Conservation (phyloP, 2,888 invertebrate genomes). For the Pemphredon lugubris region DNA sequence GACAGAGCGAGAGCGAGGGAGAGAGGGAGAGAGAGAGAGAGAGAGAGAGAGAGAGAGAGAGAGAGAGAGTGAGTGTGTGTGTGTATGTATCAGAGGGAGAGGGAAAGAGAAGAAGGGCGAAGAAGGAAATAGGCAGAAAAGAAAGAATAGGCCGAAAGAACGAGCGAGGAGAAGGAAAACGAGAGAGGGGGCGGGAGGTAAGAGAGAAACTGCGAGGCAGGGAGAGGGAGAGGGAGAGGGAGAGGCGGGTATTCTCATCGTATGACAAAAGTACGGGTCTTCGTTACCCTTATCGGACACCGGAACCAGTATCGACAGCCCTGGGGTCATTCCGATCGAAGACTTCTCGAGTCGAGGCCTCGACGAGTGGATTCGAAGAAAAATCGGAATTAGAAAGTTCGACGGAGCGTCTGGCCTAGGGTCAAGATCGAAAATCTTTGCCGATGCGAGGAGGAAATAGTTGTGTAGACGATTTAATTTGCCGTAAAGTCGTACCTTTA, state of each 20-base stretch:
- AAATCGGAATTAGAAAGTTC: conserved; percentile 44
- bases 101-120: conserved; percentile 4
- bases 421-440: conserved; percentile 12
- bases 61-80: conserved; percentile 25
- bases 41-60: conserved; percentile 12
- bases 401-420: conserved; percentile 7
- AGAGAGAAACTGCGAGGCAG: conserved; percentile 18
- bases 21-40: conserved; percentile 16
- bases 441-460: not conserved
- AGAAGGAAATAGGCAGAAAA: conserved; percentile 42
- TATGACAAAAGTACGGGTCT: conserved; percentile 65
- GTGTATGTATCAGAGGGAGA: too few relatives aligned
- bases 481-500: too few relatives aligned
- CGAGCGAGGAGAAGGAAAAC: conserved; percentile 12
- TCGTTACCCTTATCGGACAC: conserved; percentile 68
- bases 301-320: conserved; percentile 64
- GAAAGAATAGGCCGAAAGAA: conserved; percentile 37
- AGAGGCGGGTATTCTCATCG: conserved; percentile 45
- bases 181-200: conserved; percentile 34
- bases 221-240: conserved; percentile 28
- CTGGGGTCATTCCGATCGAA: conserved; percentile 60
- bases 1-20: conserved; percentile 22
- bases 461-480: too few relatives aligned
- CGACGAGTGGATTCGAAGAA: conserved; percentile 25
- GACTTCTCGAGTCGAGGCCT: conserved; percentile 46